Evolutionary conservation across 2,888 invertebrate genomes (phyloP), one percentile per base, ranked within the genome.

Genomic region (Trichopria drosophilae): DNA sequence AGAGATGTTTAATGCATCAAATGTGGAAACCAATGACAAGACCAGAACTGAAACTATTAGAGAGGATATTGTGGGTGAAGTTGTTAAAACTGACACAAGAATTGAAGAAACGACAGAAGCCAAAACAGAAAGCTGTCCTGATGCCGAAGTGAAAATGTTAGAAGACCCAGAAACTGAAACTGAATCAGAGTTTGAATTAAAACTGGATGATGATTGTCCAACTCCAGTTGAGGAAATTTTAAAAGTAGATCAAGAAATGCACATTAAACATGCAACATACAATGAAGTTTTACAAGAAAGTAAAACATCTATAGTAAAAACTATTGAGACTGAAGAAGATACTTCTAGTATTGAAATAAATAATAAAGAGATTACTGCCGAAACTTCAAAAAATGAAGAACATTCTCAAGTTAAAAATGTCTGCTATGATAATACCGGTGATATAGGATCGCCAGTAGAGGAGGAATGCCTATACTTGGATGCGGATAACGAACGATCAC

Each of bases 401-500:
- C n/a, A n/a, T n/a, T n/a, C n/a, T n/a, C n/a, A n/a, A n/a, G n/a
- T n/a, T n/a, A n/a, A n/a, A n/a, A n/a, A n/a, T n/a, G n/a, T n/a
- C n/a, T n/a, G n/a, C n/a, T n/a, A n/a, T 19, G 39, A 24, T 16
- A 50, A 55, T 53, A 34, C 4, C 3, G 10, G 19, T 6, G 9
- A 4, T 9, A 34, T 32, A 13, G 36, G 15, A 2, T 58, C 56
- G 9, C 53, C 58, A 2, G 52, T 59, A 9, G 65, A 63, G 24
- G 64, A 63, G 44, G 70, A 70, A 13, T 73, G 72, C 51, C 53
- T 61, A n/a, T 73, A 72, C 16, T 67, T 73, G 5, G 59, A 67
- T 23, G 54, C 50, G 13, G 67, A 73, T 35, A 65, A 63, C 29
- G 61, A 66, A 7, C 56, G 56, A 36, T 63, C 64, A 3, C 52